Conservation (phyloP, 2,888 invertebrate species). For the Netelia fuscicornis region DNA sequence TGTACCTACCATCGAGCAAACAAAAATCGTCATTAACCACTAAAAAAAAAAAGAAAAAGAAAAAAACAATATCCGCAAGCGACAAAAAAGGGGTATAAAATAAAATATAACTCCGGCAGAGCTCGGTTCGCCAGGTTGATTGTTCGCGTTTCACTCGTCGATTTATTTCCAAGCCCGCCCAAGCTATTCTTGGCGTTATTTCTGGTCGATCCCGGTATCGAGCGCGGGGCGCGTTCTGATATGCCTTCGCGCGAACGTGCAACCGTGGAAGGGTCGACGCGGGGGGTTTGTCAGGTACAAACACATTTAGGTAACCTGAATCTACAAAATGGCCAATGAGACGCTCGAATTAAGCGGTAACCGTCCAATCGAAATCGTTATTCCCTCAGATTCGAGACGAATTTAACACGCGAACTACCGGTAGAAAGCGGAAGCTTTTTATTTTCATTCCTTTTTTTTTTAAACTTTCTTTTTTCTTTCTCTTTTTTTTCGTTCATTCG, state of each 20-base stretch:
- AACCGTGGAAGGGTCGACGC: background rate
- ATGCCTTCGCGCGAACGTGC: constrained; percentile 13
- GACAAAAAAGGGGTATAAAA: too few relatives aligned
- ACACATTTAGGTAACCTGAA: constrained; percentile 58
- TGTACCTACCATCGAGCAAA: too few relatives aligned
- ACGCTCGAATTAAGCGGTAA: background rate
- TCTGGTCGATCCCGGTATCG: constrained; percentile 64
- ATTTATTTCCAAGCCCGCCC: constrained; percentile 37
- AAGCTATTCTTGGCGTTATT: constrained; percentile 65
- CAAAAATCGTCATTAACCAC: too few relatives aligned
- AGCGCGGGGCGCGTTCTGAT: constrained; percentile 35
- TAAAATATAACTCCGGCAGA: background rate
- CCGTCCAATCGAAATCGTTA: constrained; percentile 51
- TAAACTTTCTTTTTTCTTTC: constrained; percentile 14
- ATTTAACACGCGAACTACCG: constrained; percentile 10
- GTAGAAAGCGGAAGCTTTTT: background rate
- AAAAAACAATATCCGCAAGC: too few relatives aligned
- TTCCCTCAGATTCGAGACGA: constrained; percentile 24
- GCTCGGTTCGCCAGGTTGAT: background rate
- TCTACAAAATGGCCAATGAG: constrained; percentile 2
- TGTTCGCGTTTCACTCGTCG: constrained; percentile 4
- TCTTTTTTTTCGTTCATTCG: constrained; percentile 16
- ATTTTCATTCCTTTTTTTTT: background rate
- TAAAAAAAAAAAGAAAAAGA: too few relatives aligned
- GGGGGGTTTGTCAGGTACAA: constrained; percentile 49